These are phyloP conservation scores for Pseudomyrmex sp. DNA, from an alignment of 1,140 invertebrate species.

Conservation along the genomic window DNA sequence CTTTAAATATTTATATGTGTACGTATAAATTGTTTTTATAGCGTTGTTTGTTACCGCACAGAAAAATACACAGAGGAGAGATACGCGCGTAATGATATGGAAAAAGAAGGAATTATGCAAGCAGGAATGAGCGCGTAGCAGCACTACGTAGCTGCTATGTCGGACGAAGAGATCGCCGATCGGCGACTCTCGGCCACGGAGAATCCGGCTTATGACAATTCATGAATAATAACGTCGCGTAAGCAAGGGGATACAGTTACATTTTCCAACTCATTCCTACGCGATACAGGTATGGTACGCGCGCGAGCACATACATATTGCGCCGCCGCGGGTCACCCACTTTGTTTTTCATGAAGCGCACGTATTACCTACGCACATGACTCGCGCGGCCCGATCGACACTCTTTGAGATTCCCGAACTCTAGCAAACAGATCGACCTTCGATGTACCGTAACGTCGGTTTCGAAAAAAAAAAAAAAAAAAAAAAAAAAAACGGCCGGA, in stretches of 20 bases:
- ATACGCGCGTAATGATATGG: not conserved
- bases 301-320: slow-evolving; percentile 16
- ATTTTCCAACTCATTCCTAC: slow-evolving; percentile 75
- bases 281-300: slow-evolving; percentile 61
- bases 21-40: not conserved
- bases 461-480: not conserved
- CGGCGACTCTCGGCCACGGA: not conserved
- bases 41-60: not conserved
- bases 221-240: slow-evolving; percentile 67
- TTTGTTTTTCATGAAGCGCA: slow-evolving; percentile 80
- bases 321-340: slow-evolving; percentile 74
- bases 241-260: slow-evolving; percentile 69
- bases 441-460: slow-evolving; percentile 49
- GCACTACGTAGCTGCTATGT: slow-evolving; percentile 7
- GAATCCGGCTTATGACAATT: slow-evolving; percentile 60
- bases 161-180: slow-evolving; percentile 22
- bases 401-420: slow-evolving; percentile 53
- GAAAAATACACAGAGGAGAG: not conserved
- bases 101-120: slow-evolving; percentile 5
- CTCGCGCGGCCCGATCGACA: not conserved
- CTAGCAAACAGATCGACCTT: slow-evolving; percentile 38
- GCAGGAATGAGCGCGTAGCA: too few relatives aligned
- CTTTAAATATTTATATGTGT: not conserved
- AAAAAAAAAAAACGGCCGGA: not conserved
- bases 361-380: slow-evolving; percentile 67